These are phyloP conservation scores for Myopa testacea DNA, from an alignment of 2,888 invertebrate species.

Conservation along the genomic window DNA sequence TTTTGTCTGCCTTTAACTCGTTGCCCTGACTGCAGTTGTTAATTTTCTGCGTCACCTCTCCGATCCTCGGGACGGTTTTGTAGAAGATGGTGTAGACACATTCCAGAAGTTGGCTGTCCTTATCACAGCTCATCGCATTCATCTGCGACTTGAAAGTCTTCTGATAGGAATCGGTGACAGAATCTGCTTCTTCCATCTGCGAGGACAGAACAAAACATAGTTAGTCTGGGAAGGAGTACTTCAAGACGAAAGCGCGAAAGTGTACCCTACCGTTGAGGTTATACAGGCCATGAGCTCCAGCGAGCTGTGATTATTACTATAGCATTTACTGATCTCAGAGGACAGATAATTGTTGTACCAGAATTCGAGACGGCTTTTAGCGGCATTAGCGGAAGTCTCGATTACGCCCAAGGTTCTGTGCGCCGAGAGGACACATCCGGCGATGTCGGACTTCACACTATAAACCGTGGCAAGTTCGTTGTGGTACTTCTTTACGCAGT, in stretches of 20 bases:
- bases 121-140: no score
- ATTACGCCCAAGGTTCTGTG: not conserved
- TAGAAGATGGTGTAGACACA: conserved; percentile 37
- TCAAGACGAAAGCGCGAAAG: no score
- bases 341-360: conserved; percentile 44
- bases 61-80: conserved; percentile 5
- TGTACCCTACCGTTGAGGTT: conserved; percentile 45
- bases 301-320: conserved; percentile 14
- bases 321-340: conserved; percentile 33
- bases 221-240: not conserved
- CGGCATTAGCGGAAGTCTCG: not conserved
- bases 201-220: no score
- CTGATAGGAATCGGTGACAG: conserved; percentile 20
- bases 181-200: conserved; percentile 32
- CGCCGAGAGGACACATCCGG: conserved; percentile 43
- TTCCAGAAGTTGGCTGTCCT: conserved; percentile 29
- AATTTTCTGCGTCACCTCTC: conserved; percentile 31
- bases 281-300: conserved; percentile 46
- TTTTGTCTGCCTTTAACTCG: not conserved
- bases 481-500: conserved; percentile 47
- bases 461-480: conserved; percentile 37
- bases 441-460: no score
- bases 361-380: conserved; percentile 35
- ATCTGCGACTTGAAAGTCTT: conserved; percentile 38
- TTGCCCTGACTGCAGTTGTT: conserved; percentile 29